Conservation (phyloP, 2,888 invertebrate genomes). For the Nemurella pictetii region DNA sequence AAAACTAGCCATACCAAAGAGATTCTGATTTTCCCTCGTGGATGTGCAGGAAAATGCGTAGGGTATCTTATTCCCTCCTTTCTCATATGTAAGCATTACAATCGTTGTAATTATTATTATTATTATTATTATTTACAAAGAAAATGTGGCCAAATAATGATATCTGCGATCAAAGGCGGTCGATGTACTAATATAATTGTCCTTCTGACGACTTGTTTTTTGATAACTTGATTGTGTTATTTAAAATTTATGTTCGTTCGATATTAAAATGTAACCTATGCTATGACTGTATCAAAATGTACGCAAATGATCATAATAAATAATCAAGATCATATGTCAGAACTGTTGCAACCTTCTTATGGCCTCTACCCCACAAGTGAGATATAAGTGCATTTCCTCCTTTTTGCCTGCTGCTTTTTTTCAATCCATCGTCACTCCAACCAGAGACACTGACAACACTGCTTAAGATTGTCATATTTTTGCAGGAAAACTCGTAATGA, state of each 20-base stretch:
- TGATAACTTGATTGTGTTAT: neutral
- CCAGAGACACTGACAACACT: neutral
- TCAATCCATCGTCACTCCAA: neutral
- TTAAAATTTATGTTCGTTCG: neutral
- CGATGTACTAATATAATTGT: neutral
- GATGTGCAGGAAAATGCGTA: neutral
- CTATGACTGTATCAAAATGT: neutral
- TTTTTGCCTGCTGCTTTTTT: too few species aligned
- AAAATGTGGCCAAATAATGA: neutral
- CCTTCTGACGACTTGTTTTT: neutral
- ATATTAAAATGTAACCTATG: neutral
- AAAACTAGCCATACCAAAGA: conserved; percentile 21
- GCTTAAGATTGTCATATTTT: neutral
- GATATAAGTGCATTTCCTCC: neutral
- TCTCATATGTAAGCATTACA: neutral
- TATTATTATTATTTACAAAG: neutral
- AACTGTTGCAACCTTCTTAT: neutral
- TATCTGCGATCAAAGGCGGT: neutral
- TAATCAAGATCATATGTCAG: neutral
- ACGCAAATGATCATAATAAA: neutral
- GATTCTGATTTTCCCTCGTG: neutral
- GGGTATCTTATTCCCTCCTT: neutral
- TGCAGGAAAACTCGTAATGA: neutral
- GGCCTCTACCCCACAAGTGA: neutral
- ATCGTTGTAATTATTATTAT: neutral